Evolutionary conservation across 1,140 invertebrate genomes (phyloP), one percentile per base, ranked within the genome.

Genomic region (Neodiprion virginianus): DNA sequence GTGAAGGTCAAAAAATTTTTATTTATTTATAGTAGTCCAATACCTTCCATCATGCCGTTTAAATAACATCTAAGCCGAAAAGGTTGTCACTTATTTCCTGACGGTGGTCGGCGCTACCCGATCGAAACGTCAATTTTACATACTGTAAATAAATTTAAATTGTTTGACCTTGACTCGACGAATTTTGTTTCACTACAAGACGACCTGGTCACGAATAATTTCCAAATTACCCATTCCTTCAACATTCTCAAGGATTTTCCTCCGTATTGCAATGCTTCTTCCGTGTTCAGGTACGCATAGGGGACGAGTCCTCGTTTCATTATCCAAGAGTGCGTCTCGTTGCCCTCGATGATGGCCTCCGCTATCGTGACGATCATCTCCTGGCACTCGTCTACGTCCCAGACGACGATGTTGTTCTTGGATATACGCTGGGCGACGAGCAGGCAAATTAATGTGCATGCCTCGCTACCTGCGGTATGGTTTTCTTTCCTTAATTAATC

Each of bases 391-490:
- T 85, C 83, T 28, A 85, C 40, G 53, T 82, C 74, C 40, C 67
- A 53, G 68, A 89, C 75, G n/a, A 78, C 76, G 8, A 83, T 71
- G 71, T 77, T 73, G 47, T 68, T 76, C 71, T 82, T 79, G 72
- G 79, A 82, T 76, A 88, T 79, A 53, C 79, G 72, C 79, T 85
- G 85, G 47, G 87, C 86, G 12, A 89, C 77, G 5, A 88, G 77
- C 8, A 89, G 77, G 75, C 88, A 88, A 77, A 89, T 89, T 68
- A 89, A 78, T 12, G 88, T 89, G 72, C 88, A 89, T 9, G 87
- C 88, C 78, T 87, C 78, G 71, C 87, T 79, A 1, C 65, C 78
- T 89, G 53, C 11, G 53, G 53, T 40, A 61, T 61, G 53, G n/a
- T 14, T 7, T 61, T 61, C 8, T 61, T 61, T 17, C 4, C 11